Evolutionary conservation across 1,140 invertebrate genomes (phyloP).

Genomic region (Drosophila funebris): DNA sequence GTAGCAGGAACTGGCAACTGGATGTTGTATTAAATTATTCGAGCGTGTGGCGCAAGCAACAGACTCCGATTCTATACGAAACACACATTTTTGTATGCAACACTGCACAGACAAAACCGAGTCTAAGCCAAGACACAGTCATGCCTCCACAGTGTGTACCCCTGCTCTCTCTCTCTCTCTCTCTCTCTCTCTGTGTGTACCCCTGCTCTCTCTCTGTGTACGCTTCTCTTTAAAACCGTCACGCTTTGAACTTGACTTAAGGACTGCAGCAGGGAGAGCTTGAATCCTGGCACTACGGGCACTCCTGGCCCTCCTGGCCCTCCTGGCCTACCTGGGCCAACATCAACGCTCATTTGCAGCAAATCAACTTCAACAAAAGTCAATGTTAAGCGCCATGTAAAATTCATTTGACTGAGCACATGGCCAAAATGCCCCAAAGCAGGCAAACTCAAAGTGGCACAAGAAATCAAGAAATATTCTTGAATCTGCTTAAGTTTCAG

Average conservation of each 20-base stretch:
- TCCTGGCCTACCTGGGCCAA: conserved; percentile 20
- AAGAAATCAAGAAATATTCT: conserved; percentile 3
- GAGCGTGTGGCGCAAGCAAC: conserved; percentile 62
- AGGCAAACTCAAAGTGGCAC: background rate
- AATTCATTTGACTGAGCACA: conserved; percentile 69
- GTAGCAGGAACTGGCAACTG: conserved; percentile 7
- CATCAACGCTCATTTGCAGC: conserved; percentile 60
- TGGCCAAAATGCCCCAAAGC: conserved; percentile 9
- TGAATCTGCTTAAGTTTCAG: background rate
- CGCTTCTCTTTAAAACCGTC: conserved; percentile 14
- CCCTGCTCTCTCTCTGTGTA: too few species aligned
- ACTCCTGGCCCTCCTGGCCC: too few species aligned
- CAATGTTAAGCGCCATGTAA: conserved; percentile 65
- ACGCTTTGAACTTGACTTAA: conserved; percentile 40
- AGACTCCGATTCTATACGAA: conserved; percentile 46
- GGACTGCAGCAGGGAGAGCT: conserved; percentile 23
- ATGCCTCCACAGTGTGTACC: too few species aligned
- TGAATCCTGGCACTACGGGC: too few species aligned
- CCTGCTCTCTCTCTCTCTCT: background rate
- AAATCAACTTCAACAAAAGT: conserved; percentile 63
- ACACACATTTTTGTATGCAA: conserved; percentile 76
- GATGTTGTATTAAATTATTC: conserved; percentile 74
- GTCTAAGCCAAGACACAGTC: conserved; percentile 27
- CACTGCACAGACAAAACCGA: conserved; percentile 61
- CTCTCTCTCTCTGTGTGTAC: background rate